Conservation (phyloP, 2,113 vertebrate species). For the Elaphurus davidianus region DNA sequence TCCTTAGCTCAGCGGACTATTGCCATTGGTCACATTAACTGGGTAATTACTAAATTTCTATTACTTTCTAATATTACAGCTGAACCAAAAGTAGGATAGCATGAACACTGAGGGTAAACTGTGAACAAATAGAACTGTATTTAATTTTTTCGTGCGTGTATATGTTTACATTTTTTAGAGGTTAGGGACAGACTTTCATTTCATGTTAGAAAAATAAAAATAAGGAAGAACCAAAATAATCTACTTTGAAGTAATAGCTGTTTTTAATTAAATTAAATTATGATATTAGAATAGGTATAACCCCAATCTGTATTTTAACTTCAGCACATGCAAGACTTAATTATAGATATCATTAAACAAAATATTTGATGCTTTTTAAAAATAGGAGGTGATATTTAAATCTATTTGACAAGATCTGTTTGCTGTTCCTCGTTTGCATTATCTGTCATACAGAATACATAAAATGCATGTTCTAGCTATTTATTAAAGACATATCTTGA, state of each 20-base stretch:
- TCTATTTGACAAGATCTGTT: background rate
- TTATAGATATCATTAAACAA: background rate
- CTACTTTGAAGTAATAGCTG: background rate
- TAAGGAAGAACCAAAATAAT: conserved; percentile 6
- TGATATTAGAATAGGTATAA: background rate
- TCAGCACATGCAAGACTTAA: background rate
- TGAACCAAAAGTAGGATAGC: conserved; percentile 4
- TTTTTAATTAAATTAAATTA: conserved; percentile 26
- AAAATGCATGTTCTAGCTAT: conserved; percentile 67
- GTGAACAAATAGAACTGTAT: background rate
- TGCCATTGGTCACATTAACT: background rate
- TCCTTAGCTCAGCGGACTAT: background rate
- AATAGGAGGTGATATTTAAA: background rate
- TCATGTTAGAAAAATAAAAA: conserved; percentile 27
- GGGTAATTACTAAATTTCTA: conserved; percentile 3
- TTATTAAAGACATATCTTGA: conserved; percentile 69
- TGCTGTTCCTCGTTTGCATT: background rate
- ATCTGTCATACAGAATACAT: conserved; percentile 52
- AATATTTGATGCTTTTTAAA: background rate
- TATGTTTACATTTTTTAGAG: conserved; percentile 3
- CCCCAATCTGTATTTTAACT: background rate
- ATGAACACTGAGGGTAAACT: background rate
- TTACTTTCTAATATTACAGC: conserved; percentile 25
- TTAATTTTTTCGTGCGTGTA: background rate
- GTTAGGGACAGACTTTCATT: background rate